Percentiles rank a stretch among this genome's conserved stretches.
phyloP scores from a whole-genome alignment of 92 coral and sea anemone species.

The Palythoa heliodiscus region DNA sequence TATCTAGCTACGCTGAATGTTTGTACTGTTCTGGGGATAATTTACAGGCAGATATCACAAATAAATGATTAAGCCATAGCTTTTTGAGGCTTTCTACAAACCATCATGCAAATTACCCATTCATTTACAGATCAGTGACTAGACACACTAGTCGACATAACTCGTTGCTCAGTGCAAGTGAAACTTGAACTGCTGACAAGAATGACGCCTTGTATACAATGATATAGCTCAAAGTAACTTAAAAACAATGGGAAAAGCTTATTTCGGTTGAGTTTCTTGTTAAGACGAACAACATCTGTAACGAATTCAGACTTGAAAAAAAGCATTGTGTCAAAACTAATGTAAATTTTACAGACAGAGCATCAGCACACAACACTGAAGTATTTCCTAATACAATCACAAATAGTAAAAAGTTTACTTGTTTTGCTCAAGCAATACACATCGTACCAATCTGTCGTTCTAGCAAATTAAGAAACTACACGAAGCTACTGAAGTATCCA shows the following conservation, averaged over 20 bases:
- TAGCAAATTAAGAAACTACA: too few species aligned
- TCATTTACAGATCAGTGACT: not conserved
- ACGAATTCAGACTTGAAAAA: too few species aligned
- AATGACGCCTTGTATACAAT: too few species aligned
- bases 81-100: not conserved
- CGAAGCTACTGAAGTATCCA: too few species aligned
- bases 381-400: not conserved
- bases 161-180: conserved; percentile 12
- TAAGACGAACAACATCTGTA: not conserved
- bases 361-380: not conserved
- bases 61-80: not conserved
- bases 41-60: not conserved
- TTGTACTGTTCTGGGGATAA: not conserved
- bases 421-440: too few species aligned
- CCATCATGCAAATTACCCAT: conserved; percentile 13
- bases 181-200: not conserved
- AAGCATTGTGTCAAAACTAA: not conserved
- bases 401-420: too few species aligned
- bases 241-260: too few species aligned
- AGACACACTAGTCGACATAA: not conserved
- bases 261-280: not conserved
- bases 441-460: too few species aligned
- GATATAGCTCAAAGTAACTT: too few species aligned
- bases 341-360: not conserved
- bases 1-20: not conserved